These are phyloP conservation scores for Diceros bicornis DNA, from an alignment of 2,797 vertebrate species.

Conservation along the genomic window DNA sequence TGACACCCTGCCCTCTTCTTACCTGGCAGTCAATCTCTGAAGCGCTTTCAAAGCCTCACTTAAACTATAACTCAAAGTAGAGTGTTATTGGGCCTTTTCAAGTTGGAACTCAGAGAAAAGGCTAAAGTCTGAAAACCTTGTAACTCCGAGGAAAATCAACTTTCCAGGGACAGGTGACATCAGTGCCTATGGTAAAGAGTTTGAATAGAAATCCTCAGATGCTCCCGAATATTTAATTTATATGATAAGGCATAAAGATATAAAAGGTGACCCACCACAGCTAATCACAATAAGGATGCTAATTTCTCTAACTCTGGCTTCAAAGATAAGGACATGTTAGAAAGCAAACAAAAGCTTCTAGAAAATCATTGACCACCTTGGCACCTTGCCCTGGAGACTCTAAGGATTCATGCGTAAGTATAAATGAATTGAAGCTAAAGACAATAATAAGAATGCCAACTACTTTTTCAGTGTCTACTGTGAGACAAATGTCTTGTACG, in stretches of 20 bases:
- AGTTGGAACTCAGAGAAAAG: slow-evolving; percentile 41
- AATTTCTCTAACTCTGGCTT: slow-evolving; percentile 63
- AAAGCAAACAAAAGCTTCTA: slow-evolving; percentile 60
- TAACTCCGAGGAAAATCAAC: slow-evolving; percentile 46
- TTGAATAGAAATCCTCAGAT: slow-evolving; percentile 40
- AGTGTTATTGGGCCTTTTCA: slow-evolving; percentile 39
- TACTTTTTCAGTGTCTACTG: background rate
- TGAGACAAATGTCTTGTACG: slow-evolving; percentile 11
- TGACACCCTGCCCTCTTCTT: background rate
- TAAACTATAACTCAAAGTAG: slow-evolving; percentile 36
- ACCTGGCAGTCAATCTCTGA: slow-evolving; percentile 44
- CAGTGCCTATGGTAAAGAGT: background rate
- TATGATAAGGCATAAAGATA: slow-evolving; percentile 55
- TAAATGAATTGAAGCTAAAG: slow-evolving; percentile 55
- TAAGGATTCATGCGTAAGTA: slow-evolving; percentile 50
- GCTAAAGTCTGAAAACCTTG: slow-evolving; percentile 52
- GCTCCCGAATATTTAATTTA: slow-evolving; percentile 55
- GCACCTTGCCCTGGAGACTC: slow-evolving; percentile 27
- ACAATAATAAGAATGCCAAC: slow-evolving; percentile 22
- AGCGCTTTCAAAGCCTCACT: slow-evolving; percentile 44
- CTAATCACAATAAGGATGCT: slow-evolving; percentile 47
- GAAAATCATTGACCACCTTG: slow-evolving; percentile 42
- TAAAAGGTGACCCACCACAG: slow-evolving; percentile 58
- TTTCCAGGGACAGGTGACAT: background rate
- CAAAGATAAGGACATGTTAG: slow-evolving; percentile 30